Conservation (phyloP, 2,113 vertebrate species). For the Balaenoptera acutorostrata region DNA sequence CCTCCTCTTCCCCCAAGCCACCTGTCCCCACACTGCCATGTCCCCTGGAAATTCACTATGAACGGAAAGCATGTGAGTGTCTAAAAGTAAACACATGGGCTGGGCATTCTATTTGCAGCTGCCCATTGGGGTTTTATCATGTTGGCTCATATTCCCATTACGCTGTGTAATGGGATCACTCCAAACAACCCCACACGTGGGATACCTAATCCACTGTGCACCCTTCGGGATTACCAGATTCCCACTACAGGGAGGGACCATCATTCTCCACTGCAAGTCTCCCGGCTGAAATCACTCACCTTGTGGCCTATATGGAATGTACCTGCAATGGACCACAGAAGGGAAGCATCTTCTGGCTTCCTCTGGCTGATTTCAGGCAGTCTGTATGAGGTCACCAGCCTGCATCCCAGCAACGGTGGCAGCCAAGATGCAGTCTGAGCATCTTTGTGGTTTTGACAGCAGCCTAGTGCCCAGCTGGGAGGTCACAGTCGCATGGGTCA, state of each 20-base stretch:
- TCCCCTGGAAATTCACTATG: constrained; percentile 39
- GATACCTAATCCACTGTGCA: constrained; percentile 39
- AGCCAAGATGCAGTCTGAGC: rapidly evolving
- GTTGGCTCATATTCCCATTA: constrained; percentile 28
- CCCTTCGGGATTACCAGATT: constrained; percentile 40
- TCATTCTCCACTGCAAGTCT: background rate
- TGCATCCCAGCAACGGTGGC: rapidly evolving
- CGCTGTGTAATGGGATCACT: constrained; percentile 14
- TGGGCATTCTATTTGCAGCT: background rate
- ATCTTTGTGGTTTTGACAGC: rapidly evolving
- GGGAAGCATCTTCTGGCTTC: background rate
- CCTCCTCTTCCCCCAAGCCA: background rate
- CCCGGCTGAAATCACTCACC: background rate
- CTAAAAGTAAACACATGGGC: constrained; percentile 66
- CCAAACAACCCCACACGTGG: constrained; percentile 63
- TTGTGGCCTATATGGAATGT: background rate
- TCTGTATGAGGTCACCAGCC: background rate
- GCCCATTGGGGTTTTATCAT: constrained; percentile 22
- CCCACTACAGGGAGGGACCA: background rate
- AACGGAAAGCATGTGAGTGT: constrained; percentile 34
- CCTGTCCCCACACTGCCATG: background rate
- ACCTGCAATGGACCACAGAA: background rate
- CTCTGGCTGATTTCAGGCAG: rapidly evolving
- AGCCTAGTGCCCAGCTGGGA: background rate
- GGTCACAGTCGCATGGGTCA: rapidly evolving